phyloP scores from a whole-genome alignment of 1,140 invertebrate genomes.

The Linepithema humile region DNA sequence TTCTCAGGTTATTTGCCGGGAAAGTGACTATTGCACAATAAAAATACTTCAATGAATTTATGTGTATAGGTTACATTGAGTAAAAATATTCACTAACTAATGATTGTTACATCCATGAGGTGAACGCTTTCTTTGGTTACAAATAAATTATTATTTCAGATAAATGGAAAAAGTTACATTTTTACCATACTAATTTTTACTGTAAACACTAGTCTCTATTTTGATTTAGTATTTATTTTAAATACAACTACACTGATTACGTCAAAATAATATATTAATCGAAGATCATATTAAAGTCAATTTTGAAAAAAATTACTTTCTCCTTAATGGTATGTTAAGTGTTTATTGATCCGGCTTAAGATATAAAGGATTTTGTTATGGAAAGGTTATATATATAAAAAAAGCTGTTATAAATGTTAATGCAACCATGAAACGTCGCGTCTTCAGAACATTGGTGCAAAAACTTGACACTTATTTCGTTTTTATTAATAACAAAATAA shows the following conservation, averaged over 20 bases:
- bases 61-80: not conserved
- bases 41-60: slow-evolving; percentile 35
- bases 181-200: not conserved
- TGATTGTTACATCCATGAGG: slow-evolving; percentile 29
- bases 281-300: not conserved
- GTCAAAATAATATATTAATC: too few species aligned
- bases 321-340: not conserved
- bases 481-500: not conserved
- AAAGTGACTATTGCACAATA: slow-evolving; percentile 43
- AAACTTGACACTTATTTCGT: not conserved
- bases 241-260: not conserved
- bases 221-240: not conserved
- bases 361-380: not conserved
- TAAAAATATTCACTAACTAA: slow-evolving; percentile 23
- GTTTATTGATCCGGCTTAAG: not conserved
- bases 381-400: not conserved
- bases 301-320: not conserved
- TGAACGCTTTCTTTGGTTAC: slow-evolving; percentile 10
- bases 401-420: slow-evolving; percentile 6
- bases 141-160: slow-evolving; percentile 15
- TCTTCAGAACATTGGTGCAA: not conserved
- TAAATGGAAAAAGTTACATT: slow-evolving; percentile 23
- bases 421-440: not conserved
- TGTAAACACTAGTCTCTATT: too few species aligned
- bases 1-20: slow-evolving; percentile 22